These are phyloP conservation scores for Zophobas morio DNA, from an alignment of 1,140 invertebrate genomes.

Conservation along the genomic window DNA sequence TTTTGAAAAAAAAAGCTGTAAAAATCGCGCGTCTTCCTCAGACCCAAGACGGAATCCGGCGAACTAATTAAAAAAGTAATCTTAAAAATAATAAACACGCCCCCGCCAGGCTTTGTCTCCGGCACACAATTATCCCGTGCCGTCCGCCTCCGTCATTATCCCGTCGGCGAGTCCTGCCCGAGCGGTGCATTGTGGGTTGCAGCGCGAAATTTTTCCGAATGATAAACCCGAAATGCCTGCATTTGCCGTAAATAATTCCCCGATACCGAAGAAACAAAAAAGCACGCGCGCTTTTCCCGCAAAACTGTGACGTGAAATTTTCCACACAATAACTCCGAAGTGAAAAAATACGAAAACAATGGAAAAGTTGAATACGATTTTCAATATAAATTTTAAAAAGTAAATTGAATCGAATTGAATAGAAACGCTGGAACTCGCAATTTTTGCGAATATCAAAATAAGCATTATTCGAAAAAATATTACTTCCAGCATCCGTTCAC, in stretches of 20 bases:
- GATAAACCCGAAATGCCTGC: not conserved
- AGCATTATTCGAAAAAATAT: constrained; percentile 43
- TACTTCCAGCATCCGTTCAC: constrained; percentile 41
- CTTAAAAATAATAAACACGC: constrained; percentile 50
- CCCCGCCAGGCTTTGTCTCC: constrained; percentile 6
- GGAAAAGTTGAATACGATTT: constrained; percentile 39
- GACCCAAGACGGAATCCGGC: constrained; percentile 38
- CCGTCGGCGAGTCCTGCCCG: not conserved
- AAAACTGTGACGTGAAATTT: constrained; percentile 30
- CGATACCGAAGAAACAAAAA: not conserved
- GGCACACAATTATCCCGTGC: constrained; percentile 16
- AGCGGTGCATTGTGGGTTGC: no score
- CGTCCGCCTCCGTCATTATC: not conserved
- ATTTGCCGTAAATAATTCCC: not conserved
- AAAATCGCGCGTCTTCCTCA: not conserved
- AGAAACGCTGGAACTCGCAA: constrained; percentile 38
- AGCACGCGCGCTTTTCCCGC: not conserved
- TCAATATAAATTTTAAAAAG: constrained; percentile 40
- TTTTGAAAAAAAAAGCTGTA: not conserved
- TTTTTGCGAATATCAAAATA: constrained; percentile 40
- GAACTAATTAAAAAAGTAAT: constrained; percentile 53
- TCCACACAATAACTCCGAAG: constrained; percentile 28
- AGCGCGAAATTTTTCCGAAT: no score
- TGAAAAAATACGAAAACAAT: constrained; percentile 28
- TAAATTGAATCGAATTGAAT: constrained; percentile 41